Base-by-base conservation (phyloP, 2,888 invertebrate species). In the Hirtodrosophila trivittata region DNA sequence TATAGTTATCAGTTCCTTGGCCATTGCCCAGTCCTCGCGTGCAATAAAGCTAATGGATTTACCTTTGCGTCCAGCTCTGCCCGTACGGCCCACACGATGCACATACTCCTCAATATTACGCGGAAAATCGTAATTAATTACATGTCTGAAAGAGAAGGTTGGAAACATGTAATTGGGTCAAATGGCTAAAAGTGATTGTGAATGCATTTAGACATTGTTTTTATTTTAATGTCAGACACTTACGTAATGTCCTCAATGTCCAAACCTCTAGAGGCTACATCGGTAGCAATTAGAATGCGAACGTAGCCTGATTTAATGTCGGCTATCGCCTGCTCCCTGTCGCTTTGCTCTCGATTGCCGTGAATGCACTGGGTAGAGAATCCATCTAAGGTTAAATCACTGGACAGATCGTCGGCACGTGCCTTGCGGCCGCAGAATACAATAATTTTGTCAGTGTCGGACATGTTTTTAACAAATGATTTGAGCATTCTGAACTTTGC, bases 31-130 rank as follows among this genome's bases (percentile, higher is more conserved):
- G 90, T 98, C 97, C 18, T 91, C 91, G 33, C 95, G 92, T 0
- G 97, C 94, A 66, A 98, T 91, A 77, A 96, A 94, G 51, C 97
- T 96, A 28, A 98, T 93, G 0, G 97, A 94, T 49, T 94, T 94
- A 0, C 98, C 98, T 0, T 93, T 93, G 60, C 93, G 93, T 10
- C 98, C 98, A 10, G 98, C 98, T 57, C 98, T 93, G 0, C 98
- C 98, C 0, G 98, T 98, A 62, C 98, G 93, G 0, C 98, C 98
- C n/a, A 98, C 97, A 63, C 98, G 93, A 89, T 98, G 98, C 0
- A 91, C 90, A 91, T 98, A 98, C 86, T 98, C 98, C 89, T 98
- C 98, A 81, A 98, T 97, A 83, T 97, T 97, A 10, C 95, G 93
- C 0, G 98, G 98, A 86, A 98, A 98, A 90, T 98, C 98, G 81